Evolutionary conservation across 92 coral and sea anemone genomes (phyloP), one percentile per base, ranked within the genome.

Genomic region (Actinostola sp.): DNA sequence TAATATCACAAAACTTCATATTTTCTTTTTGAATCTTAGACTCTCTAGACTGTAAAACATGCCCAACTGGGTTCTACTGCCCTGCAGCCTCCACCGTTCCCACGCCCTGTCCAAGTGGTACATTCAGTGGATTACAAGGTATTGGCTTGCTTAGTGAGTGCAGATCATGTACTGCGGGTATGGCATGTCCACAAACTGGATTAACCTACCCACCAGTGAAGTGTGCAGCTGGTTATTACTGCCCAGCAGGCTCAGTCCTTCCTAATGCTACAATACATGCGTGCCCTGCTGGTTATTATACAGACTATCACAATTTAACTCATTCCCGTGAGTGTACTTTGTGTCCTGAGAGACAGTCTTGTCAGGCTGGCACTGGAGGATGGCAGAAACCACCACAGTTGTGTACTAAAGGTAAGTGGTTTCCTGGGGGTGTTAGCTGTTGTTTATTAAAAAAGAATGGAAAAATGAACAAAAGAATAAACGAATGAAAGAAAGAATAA

Each of bases 341-440:
- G 24, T 93, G 98, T 59, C 98, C 98, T 42, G 97, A 81, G 71
- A 85, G 97, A 63, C 96, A 89, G 67, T 88, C 98, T 10, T 93
- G 98, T 64, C 88, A 88, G 59, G 94, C 97, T 54, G 99, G 99
- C 3, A 91, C 99, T 60, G 99, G 99, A 6, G 99, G 99, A 15
- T 85, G 74, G 50, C 97, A 91, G 71, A 95, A 95, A 66, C 92
- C 92, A 25, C 99, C 99, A 35, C 97, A 95, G 67, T 76, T 57
- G 14, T 95, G 99, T 72, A 88, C 97, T 21, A 83, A 81, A 80
- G 99, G 99, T 95, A 49, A 73, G 83, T n/a, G n/a, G n/a, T n/a
- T n/a, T n/a, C n/a, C n/a, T n/a, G n/a, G n/a, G n/a, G n/a, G n/a
- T n/a, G n/a, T n/a, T n/a, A n/a, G n/a, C n/a, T n/a, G n/a, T n/a